Base-by-base conservation (phyloP, 2,888 invertebrate genomes). In the Halocaridina rubra region DNA sequence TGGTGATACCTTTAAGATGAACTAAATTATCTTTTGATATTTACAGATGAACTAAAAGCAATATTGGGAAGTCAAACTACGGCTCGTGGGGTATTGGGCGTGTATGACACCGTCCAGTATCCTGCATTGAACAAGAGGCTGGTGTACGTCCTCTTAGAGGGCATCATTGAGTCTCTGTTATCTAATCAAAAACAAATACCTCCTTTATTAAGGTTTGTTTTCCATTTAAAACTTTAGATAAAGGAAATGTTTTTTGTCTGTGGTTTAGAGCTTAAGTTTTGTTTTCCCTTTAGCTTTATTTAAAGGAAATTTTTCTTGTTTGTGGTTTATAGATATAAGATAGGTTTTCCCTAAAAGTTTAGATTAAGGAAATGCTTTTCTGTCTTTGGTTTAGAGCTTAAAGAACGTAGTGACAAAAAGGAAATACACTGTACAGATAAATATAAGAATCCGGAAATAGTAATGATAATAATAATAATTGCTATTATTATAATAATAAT, bases 51-150 rank as follows among this genome's bases (percentile, higher is more conserved):
- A 91, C 91, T 98, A 85, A 94, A 95, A 89, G 96, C 96, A 90
- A 94, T 98, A 89, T 95, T 98, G 82, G 98, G 98, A 0, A 95
- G 95, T 64, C 97, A 97, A 90, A 96, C 97, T 1, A 96, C 96
- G 2, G 93, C 96, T 27, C 93, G 95, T 89, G 97, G 97, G 3
- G 92, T 97, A 16, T 92, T 96, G 79, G 94, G 95, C 16, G 94
- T 97, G 30, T 97, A 97, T 91, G 96, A 97, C 90, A 93, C 97
- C 89, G 95, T 97, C 89, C 98, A 98, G 92, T 94, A 95, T 89
- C 94, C 95, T 88, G 94, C 94, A 89, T 93, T 98, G 81, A 98
- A 98, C 91, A 85, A 80, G 39, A 76, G 88, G 13, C 81, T 88
- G 46, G 74, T 88, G 53, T 85, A 87, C 39, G 88, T 88, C n/a